These are phyloP conservation scores for Apocrypta bakeri DNA, from an alignment of 1,140 invertebrate species.

Conservation along the genomic window DNA sequence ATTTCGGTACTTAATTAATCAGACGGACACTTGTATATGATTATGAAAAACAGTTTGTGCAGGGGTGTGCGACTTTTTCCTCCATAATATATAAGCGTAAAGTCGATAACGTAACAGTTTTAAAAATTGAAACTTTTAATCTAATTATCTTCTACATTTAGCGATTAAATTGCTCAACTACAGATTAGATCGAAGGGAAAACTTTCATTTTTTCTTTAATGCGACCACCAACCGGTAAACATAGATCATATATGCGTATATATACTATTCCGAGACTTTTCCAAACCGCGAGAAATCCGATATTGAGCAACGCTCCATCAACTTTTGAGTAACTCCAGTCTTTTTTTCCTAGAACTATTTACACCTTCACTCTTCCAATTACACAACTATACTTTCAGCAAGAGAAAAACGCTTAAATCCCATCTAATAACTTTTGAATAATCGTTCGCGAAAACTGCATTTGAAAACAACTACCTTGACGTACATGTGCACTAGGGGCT, in stretches of 20 bases:
- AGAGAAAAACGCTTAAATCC: neutral
- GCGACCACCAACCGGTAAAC: neutral
- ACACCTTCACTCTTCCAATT: neutral
- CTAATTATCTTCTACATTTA: neutral
- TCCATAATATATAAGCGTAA: too few species aligned
- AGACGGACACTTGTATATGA: too few species aligned
- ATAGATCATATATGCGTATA: neutral
- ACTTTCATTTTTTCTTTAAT: neutral
- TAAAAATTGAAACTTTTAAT: neutral
- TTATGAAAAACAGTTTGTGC: too few species aligned
- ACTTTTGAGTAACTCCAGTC: neutral
- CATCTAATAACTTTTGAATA: neutral
- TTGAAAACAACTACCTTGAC: neutral
- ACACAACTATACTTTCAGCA: constrained; percentile 1
- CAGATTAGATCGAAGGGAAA: neutral
- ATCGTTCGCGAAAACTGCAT: neutral
- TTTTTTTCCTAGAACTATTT: neutral
- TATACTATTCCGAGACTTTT: neutral
- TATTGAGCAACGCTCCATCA: neutral
- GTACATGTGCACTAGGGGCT: neutral
- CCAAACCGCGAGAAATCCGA: neutral
- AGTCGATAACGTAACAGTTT: neutral
- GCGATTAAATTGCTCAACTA: neutral
- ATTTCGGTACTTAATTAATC: neutral
- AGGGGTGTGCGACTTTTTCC: too few species aligned